phyloP scores from a whole-genome alignment of 2,888 invertebrate genomes.

The Ommatoiulus sabulosus region DNA sequence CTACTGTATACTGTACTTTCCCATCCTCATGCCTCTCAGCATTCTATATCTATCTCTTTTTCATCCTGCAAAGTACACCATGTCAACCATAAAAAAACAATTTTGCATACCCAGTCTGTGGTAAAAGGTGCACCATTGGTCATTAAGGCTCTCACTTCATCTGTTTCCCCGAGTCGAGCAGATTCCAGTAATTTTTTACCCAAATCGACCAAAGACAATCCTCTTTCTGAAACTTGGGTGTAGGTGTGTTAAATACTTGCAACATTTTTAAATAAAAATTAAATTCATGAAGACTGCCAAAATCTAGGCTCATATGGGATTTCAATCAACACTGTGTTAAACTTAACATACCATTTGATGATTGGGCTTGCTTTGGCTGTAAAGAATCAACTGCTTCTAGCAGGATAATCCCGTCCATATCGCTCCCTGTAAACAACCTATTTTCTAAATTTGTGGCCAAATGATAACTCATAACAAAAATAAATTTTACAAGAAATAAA shows the following conservation, averaged over 20 bases:
- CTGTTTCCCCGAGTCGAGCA: constrained; percentile 82
- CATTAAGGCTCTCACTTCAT: constrained; percentile 81
- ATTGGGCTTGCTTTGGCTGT: constrained; percentile 53
- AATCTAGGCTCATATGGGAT: too few relatives aligned
- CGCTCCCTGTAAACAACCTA: constrained; percentile 50
- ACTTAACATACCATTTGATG: background rate
- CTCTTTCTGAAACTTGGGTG: constrained; percentile 21
- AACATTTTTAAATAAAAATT: background rate
- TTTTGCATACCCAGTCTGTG: constrained; percentile 84
- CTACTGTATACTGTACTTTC: too few relatives aligned
- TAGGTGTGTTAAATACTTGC: background rate
- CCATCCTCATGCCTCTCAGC: too few relatives aligned
- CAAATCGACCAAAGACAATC: constrained; percentile 75
- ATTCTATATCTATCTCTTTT: too few relatives aligned
- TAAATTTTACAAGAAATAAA: background rate
- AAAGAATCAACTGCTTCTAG: constrained; percentile 56
- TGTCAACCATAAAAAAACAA: constrained; percentile 38
- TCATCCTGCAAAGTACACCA: background rate
- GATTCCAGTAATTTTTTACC: constrained; percentile 86
- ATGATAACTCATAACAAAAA: background rate
- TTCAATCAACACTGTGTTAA: background rate
- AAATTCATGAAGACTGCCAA: too few relatives aligned
- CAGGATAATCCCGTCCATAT: constrained; percentile 55
- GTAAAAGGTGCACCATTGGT: constrained; percentile 90
- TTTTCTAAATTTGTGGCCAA: background rate